Base-by-base conservation (phyloP, 2,888 invertebrate species). In the Archips xylosteana region DNA sequence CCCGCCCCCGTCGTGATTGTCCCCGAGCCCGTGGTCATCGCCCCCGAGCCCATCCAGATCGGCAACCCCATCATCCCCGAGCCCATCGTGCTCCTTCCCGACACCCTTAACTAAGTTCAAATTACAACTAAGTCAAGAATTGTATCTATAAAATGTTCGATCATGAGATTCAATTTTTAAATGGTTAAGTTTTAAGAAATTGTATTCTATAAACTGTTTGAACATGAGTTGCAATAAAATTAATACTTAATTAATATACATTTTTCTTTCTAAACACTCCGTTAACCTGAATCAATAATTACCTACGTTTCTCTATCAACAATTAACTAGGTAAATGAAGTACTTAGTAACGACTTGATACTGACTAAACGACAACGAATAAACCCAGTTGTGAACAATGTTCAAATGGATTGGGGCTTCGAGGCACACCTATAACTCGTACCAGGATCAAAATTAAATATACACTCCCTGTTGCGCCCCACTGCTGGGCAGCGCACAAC, bases 31-130 rank as follows among this genome's bases (percentile, higher is more conserved):
- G 76, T 76, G 8, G 76, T 66, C 45, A 63, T 72, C 23, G 69
- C 54, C 64, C 77, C 68, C 42, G 75, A 62, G 49, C 73, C 71
- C 49, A 73, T 76, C 68, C 69, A 59, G 39, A 59, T 68, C 32
- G 67, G 51, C 65, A 71, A 70, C 59, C 63, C 74, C 54, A 69
- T 75, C 61, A n/a, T 72, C 42, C 79, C 81, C 47, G 65, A 76
- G 36, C 80, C 83, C 68, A 82, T 76, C 32, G 76, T 84, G 73
- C 73, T 76, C 61, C 80, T 84, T 34, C 87, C 87, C 60, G 86
- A 83, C 32, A 76, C 66, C 64, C 85, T 87, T 71, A 86, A 86
- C 82, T 87, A 85, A 85, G 76, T 66, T 60, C 51, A 45, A 61
- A 59, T 49, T 15, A 39, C 34, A 8, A 42, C 71, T 42, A 60